phyloP scores from a whole-genome alignment of 2,888 invertebrate species.

The Drosophila cognata region DNA sequence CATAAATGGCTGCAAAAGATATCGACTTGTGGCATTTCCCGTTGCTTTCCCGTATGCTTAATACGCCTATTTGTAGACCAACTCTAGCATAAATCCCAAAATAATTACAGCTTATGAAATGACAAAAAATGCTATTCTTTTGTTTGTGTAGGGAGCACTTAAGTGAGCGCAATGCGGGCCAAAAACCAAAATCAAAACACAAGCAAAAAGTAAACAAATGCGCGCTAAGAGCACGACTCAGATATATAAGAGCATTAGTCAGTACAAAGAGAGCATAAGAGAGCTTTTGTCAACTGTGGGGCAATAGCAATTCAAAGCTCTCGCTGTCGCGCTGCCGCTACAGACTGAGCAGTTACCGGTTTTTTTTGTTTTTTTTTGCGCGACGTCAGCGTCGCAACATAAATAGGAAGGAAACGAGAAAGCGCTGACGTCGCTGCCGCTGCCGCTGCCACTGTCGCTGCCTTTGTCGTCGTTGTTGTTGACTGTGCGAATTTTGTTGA shows the following conservation, averaged over 20 bases:
- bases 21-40: not conserved
- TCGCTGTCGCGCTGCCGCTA: constrained; percentile 23
- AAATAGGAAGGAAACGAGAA: constrained; percentile 80
- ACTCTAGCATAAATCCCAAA: constrained; percentile 37
- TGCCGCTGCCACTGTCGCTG: constrained; percentile 16
- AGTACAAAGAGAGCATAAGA: constrained; percentile 1
- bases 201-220: constrained; percentile 61
- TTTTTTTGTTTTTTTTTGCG: constrained; percentile 39
- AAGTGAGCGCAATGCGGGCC: constrained; percentile 37
- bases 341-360: constrained; percentile 64
- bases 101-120: constrained; percentile 57
- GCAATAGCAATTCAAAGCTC: constrained; percentile 45
- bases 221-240: constrained; percentile 10
- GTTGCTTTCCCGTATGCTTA: constrained; percentile 28
- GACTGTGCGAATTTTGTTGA: constrained; percentile 78
- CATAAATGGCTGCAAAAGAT: not conserved
- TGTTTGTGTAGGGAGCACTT: not conserved
- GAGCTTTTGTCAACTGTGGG: constrained; percentile 29
- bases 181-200: constrained; percentile 52
- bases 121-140: constrained; percentile 8
- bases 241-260: constrained; percentile 30
- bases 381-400: constrained; percentile 52
- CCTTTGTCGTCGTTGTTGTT: constrained; percentile 30
- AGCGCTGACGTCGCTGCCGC: constrained; percentile 41
- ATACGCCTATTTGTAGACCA: constrained; percentile 17